A percentile compares a stretch with the other conserved stretches of the same genome.
Evolutionary conservation across 2,797 vertebrate species (phyloP).

Genomic region (Protonibea diacanthus): DNA sequence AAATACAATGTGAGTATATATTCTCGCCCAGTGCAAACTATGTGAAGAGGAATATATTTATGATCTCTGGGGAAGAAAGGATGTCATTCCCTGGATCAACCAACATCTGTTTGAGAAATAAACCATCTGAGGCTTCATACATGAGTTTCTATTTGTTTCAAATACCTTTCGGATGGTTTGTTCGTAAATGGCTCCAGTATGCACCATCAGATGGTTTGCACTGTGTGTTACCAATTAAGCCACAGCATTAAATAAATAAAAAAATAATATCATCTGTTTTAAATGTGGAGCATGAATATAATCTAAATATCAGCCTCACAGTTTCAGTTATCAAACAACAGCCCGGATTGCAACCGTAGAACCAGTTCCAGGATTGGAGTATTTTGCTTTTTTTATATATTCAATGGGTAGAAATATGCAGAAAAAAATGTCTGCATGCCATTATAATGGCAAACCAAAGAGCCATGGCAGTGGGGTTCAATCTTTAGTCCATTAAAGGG

Average conservation of each 20-base stretch:
- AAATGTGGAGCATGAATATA: constrained; percentile 20
- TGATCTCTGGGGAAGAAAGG: background rate
- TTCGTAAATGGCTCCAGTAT: background rate
- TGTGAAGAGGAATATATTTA: constrained; percentile 1
- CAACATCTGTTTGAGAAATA: constrained; percentile 13
- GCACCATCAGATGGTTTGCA: constrained; percentile 20
- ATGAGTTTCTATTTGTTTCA: background rate
- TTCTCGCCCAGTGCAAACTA: background rate
- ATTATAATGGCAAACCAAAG: background rate
- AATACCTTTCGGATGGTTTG: constrained; percentile 17
- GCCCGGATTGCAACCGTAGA: background rate
- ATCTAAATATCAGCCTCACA: constrained; percentile 30
- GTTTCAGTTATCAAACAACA: constrained; percentile 27
- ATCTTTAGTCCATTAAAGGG: background rate
- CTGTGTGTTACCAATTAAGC: constrained; percentile 26
- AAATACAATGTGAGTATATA: background rate
- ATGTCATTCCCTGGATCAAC: background rate
- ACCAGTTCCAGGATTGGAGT: background rate
- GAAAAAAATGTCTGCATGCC: background rate
- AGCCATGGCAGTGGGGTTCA: background rate
- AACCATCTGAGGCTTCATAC: constrained; percentile 6
- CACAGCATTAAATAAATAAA: constrained; percentile 25
- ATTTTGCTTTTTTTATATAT: background rate
- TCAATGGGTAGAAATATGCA: background rate
- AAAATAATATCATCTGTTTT: constrained; percentile 11